Evolutionary conservation across 2,888 invertebrate genomes (phyloP).

Genomic region (Cloeon dipterum): DNA sequence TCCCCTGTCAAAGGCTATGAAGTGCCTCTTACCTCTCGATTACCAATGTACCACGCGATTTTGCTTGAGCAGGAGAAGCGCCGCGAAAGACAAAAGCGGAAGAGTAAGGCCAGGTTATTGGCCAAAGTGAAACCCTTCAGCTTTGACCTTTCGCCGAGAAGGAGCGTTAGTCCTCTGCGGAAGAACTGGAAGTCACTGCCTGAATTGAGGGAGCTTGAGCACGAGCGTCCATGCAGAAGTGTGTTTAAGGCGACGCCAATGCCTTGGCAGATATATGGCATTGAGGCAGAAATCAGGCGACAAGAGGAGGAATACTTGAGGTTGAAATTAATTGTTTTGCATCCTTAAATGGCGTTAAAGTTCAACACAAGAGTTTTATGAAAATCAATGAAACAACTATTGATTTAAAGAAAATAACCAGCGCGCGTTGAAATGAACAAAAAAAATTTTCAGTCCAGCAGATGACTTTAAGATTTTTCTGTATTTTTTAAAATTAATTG

Average conservation of each 20-base stretch:
- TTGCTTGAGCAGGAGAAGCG: constrained; percentile 42
- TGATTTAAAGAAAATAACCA: too few relatives aligned
- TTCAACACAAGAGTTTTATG: too few relatives aligned
- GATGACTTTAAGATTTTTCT: too few relatives aligned
- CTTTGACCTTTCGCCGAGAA: constrained; percentile 10
- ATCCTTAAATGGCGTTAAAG: too few relatives aligned
- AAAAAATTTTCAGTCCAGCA: too few relatives aligned
- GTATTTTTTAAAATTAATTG: too few relatives aligned
- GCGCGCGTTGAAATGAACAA: too few relatives aligned
- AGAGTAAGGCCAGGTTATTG: constrained; percentile 33
- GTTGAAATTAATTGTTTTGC: constrained; percentile 18
- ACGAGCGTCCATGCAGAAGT: background rate
- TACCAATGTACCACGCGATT: constrained; percentile 46
- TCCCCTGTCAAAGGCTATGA: background rate
- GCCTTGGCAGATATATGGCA: constrained; percentile 43
- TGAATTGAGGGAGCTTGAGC: constrained; percentile 12
- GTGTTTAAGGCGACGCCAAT: constrained; percentile 40
- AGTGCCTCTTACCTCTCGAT: constrained; percentile 43
- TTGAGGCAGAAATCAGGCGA: constrained; percentile 43
- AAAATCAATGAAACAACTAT: too few relatives aligned
- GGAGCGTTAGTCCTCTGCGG: constrained; percentile 17
- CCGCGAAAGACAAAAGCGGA: constrained; percentile 31
- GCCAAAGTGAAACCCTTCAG: constrained; percentile 41
- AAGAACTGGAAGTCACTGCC: constrained; percentile 17
- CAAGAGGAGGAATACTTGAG: constrained; percentile 48